These are phyloP conservation scores for Chelonus formosanus DNA, from an alignment of 2,888 invertebrate species.

Conservation along the genomic window DNA sequence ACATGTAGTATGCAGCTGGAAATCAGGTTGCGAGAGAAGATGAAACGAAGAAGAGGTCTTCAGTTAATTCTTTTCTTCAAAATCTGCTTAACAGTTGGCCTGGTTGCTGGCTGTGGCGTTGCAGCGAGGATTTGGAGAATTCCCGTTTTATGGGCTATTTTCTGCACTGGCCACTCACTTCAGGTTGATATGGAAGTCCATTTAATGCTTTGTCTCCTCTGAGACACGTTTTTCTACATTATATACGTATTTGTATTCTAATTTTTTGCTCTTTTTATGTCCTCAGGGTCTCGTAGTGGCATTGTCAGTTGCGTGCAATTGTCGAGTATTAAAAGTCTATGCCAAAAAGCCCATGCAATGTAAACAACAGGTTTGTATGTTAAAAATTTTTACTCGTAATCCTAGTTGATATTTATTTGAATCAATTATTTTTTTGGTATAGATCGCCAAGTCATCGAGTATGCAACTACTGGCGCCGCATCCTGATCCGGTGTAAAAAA, in stretches of 20 bases:
- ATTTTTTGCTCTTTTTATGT: not conserved
- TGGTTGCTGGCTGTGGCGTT: constrained; percentile 64
- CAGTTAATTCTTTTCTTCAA: constrained; percentile 71
- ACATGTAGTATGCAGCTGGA: constrained; percentile 71
- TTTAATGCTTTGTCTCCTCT: constrained; percentile 2
- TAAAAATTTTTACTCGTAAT: not conserved
- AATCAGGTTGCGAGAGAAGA: constrained; percentile 69
- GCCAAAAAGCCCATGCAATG: constrained; percentile 60
- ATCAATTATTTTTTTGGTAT: constrained; percentile 36
- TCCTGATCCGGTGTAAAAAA: constrained; percentile 59
- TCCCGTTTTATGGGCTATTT: constrained; percentile 61
- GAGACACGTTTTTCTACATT: not conserved
- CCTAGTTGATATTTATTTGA: not conserved
- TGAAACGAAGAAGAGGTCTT: constrained; percentile 69
- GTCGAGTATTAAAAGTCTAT: constrained; percentile 63
- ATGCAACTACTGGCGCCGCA: constrained; percentile 61
- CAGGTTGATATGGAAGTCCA: constrained; percentile 49
- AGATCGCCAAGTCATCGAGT: constrained; percentile 62
- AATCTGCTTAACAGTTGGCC: constrained; percentile 66
- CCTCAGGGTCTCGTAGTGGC: constrained; percentile 71
- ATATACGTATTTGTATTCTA: not conserved
- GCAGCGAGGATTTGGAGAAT: constrained; percentile 60
- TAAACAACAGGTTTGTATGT: constrained; percentile 56
- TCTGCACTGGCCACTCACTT: constrained; percentile 61
- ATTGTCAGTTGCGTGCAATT: constrained; percentile 72